Percentiles rank a stretch among this genome's conserved stretches.
phyloP scores from a whole-genome alignment of 2,113 vertebrate species.

The Platichthys stellatus region DNA sequence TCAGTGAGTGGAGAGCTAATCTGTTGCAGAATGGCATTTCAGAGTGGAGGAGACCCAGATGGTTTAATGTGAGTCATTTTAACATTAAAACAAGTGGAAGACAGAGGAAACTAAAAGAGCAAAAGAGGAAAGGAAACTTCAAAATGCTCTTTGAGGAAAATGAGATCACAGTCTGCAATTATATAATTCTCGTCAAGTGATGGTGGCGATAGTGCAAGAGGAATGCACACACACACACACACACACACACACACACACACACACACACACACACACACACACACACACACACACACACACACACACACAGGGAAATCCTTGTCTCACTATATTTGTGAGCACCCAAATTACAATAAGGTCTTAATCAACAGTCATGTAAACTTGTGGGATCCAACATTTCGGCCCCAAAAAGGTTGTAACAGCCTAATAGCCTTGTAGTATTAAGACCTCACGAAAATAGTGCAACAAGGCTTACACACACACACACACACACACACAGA shows the following conservation, averaged over 20 bases:
- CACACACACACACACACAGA: constrained; percentile 7
- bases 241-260: constrained; percentile 33
- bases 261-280: constrained; percentile 17
- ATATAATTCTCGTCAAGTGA: constrained; percentile 96
- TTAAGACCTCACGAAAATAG: constrained; percentile 1
- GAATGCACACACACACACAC: constrained; percentile 73
- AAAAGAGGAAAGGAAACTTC: constrained; percentile 84
- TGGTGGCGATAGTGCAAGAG: constrained; percentile 88
- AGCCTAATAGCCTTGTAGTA: background rate
- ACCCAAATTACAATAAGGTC: background rate
- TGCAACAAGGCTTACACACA: background rate
- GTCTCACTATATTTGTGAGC: background rate
- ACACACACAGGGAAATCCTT: constrained; percentile 24
- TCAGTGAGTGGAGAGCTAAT: constrained; percentile 39
- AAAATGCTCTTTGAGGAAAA: constrained; percentile 90
- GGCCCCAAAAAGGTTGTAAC: background rate
- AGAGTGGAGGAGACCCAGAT: constrained; percentile 29
- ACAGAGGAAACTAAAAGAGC: constrained; percentile 74
- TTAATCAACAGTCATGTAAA: background rate
- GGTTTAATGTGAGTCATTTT: constrained; percentile 76
- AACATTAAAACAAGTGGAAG: constrained; percentile 76
- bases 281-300: too few relatives aligned
- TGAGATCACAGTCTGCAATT: constrained; percentile 94
- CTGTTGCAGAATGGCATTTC: constrained; percentile 31
- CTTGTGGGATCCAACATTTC: background rate